Conservation (phyloP, 2,888 invertebrate genomes). For the Colostygia pectinataria region DNA sequence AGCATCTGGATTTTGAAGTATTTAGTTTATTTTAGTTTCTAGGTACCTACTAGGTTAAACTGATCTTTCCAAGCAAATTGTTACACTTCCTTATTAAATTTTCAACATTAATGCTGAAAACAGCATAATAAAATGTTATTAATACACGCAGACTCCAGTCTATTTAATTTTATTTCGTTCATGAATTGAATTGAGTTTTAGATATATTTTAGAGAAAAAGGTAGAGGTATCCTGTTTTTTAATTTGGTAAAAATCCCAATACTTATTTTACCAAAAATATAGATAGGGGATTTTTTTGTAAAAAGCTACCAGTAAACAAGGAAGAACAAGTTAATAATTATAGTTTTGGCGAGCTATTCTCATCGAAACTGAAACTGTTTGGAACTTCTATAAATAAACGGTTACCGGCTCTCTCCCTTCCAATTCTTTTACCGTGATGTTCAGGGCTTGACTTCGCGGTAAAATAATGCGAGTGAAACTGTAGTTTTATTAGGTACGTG, state of each 20-base stretch:
- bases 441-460: conserved; percentile 3
- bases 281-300: background rate
- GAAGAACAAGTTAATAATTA: conserved; percentile 13
- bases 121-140: background rate
- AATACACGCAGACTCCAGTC: too few relatives aligned
- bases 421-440: conserved; percentile 19
- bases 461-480: background rate
- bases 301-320: conserved; percentile 2
- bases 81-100: background rate
- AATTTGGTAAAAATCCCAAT: background rate
- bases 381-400: conserved; percentile 26
- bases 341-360: conserved; percentile 10
- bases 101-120: background rate
- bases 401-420: conserved; percentile 23
- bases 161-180: too few relatives aligned
- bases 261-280: background rate
- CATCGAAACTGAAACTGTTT: conserved; percentile 20
- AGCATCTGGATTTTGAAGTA: conserved; percentile 8
- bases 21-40: too few relatives aligned
- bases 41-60: too few relatives aligned
- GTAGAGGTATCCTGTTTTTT: too few relatives aligned
- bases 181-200: too few relatives aligned
- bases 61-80: conserved; percentile 4
- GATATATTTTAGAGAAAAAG: too few relatives aligned
- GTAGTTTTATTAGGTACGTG: too few relatives aligned